Conservation (phyloP, 2,113 vertebrate genomes). For the Microtus oregoni region DNA sequence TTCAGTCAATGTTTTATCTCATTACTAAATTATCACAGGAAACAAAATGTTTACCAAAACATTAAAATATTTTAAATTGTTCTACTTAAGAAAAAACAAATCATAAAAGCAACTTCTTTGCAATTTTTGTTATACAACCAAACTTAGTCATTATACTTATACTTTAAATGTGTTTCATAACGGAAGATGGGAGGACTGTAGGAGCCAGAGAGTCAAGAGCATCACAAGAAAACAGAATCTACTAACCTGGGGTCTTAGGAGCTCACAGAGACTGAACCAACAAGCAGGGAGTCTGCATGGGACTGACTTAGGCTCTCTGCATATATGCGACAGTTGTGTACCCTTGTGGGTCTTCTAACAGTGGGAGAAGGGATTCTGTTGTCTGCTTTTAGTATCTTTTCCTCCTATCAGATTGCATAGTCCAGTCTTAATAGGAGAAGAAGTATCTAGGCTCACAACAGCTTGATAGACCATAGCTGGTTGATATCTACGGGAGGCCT, state of each 20-base stretch:
- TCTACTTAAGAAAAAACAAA: neutral
- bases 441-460: neutral
- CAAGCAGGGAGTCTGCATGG: neutral
- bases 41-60: neutral
- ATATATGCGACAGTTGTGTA: neutral
- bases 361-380: neutral
- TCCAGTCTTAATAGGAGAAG: neutral
- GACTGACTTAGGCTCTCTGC: neutral
- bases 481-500: neutral
- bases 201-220: neutral
- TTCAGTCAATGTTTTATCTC: neutral
- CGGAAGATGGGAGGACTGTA: neutral
- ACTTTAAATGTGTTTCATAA: neutral
- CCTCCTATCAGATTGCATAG: neutral
- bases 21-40: neutral
- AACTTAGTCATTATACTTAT: neutral
- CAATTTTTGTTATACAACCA: neutral
- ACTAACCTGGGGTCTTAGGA: neutral
- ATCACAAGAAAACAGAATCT: neutral
- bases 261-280: neutral
- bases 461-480: neutral
- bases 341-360: neutral
- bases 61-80: constrained; percentile 35
- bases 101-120: neutral
- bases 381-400: neutral